These are phyloP conservation scores for Carcharodon carcharias DNA, from an alignment of 2,797 vertebrate species.

Conservation along the genomic window DNA sequence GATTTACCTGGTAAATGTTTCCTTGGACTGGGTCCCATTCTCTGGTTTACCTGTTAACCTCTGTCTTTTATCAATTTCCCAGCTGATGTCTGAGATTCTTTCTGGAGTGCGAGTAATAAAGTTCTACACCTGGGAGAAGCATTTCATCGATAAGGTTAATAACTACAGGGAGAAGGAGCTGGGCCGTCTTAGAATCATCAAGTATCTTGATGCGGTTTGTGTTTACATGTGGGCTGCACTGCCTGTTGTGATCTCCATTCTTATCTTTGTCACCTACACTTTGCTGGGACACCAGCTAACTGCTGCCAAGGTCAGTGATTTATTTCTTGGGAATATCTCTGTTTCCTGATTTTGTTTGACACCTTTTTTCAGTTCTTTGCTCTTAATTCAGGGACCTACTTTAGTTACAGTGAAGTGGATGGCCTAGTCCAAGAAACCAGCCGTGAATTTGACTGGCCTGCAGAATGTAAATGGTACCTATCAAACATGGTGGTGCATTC, in stretches of 20 bases:
- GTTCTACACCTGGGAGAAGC: slow-evolving; percentile 84
- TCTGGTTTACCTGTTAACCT: neutral
- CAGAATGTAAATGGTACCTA: neutral
- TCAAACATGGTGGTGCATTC: neutral
- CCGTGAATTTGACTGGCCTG: neutral
- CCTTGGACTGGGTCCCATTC: neutral
- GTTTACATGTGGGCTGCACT: slow-evolving; percentile 93
- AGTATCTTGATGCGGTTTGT: slow-evolving; percentile 85
- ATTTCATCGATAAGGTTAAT: slow-evolving; percentile 65
- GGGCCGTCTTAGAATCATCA: slow-evolving; percentile 64
- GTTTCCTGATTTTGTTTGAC: neutral
- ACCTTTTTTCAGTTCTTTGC: neutral
- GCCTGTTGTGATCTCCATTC: slow-evolving; percentile 83
- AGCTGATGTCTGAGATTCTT: slow-evolving; percentile 89
- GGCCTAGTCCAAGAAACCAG: neutral
- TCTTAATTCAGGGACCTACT: neutral
- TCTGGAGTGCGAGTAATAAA: slow-evolving; percentile 87
- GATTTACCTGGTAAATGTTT: neutral
- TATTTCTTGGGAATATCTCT: neutral
- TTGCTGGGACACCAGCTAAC: slow-evolving; percentile 82
- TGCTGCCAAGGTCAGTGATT: slow-evolving; percentile 75
- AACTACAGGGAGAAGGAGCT: slow-evolving; percentile 68
- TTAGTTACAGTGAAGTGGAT: neutral
- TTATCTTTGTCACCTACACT: slow-evolving; percentile 83
- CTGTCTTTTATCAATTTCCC: neutral